These are phyloP conservation scores for Serranus cabrilla DNA, from an alignment of 2,797 vertebrate genomes.

Conservation along the genomic window DNA sequence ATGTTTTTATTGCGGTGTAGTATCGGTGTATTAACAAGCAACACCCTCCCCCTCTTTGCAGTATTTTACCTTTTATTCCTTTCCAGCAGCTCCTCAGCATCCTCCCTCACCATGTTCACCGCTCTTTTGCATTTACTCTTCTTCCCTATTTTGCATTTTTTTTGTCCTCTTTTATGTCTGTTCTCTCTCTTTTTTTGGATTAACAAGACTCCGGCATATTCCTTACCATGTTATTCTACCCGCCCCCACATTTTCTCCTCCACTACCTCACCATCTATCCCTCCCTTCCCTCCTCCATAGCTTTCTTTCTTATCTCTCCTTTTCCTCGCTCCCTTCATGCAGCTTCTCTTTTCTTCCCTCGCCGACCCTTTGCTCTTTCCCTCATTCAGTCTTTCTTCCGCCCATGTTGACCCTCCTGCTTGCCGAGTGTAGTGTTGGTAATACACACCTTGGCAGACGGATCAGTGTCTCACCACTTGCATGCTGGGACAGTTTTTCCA, in stretches of 20 bases:
- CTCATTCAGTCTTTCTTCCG: slow-evolving; percentile 17
- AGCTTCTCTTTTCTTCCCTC: background rate
- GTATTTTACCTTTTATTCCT: slow-evolving; percentile 30
- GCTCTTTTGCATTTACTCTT: slow-evolving; percentile 20
- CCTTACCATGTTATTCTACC: background rate
- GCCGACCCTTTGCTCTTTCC: slow-evolving; percentile 1
- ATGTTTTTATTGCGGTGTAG: background rate
- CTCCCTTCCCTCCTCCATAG: background rate
- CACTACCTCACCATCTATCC: slow-evolving; percentile 7
- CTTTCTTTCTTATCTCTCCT: slow-evolving; percentile 4
- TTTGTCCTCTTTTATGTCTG: background rate
- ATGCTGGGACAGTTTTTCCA: slow-evolving; percentile 77
- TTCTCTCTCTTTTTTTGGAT: background rate
- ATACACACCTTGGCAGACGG: slow-evolving; percentile 71
- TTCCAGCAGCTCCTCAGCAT: slow-evolving; percentile 9
- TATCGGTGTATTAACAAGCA: slow-evolving; percentile 13
- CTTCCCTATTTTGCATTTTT: slow-evolving; percentile 20
- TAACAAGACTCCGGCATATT: slow-evolving; percentile 23
- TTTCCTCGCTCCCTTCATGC: background rate
- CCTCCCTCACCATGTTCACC: slow-evolving; percentile 16
- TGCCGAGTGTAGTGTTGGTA: slow-evolving; percentile 55
- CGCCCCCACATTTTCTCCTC: background rate
- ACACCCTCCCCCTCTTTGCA: slow-evolving; percentile 24
- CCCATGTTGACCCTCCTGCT: slow-evolving; percentile 43
- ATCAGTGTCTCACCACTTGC: slow-evolving; percentile 72